A percentile compares a stretch with the other conserved stretches of the same genome.
Evolutionary conservation across 1,140 invertebrate species (phyloP).

Genomic region (Drosophila albomicans): DNA sequence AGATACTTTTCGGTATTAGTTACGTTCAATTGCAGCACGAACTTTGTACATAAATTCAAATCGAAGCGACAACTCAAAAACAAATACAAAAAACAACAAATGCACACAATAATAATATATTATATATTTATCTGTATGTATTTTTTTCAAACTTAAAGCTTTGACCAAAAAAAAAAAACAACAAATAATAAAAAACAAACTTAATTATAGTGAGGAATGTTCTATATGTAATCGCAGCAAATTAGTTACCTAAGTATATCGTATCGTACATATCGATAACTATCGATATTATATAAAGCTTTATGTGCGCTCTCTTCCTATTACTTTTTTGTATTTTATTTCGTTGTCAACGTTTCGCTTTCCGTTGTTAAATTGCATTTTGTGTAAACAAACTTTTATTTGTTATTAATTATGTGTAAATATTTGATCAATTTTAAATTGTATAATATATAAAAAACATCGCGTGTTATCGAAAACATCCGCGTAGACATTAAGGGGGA

Average conservation of each 20-base stretch:
- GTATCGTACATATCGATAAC: slow-evolving; percentile 29
- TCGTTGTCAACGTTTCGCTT: slow-evolving; percentile 43
- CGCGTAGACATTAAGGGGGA: neutral
- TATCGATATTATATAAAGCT: slow-evolving; percentile 20
- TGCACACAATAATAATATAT: slow-evolving; percentile 29
- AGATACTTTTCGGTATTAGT: slow-evolving; percentile 60
- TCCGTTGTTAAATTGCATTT: slow-evolving; percentile 10
- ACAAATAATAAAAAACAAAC: neutral
- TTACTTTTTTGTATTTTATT: slow-evolving; percentile 8
- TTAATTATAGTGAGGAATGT: slow-evolving; percentile 1
- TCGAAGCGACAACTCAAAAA: slow-evolving; percentile 50
- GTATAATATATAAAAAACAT: slow-evolving; percentile 9
- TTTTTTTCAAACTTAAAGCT: slow-evolving; percentile 54
- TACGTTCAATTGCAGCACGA: slow-evolving; percentile 79
- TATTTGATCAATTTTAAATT: slow-evolving; percentile 53
- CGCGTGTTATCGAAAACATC: slow-evolving; percentile 18
- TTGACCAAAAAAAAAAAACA: slow-evolving; percentile 59
- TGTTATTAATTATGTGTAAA: slow-evolving; percentile 53
- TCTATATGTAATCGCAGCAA: slow-evolving; percentile 16
- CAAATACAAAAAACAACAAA: slow-evolving; percentile 11
- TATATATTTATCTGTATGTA: neutral
- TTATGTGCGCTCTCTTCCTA: slow-evolving; percentile 12
- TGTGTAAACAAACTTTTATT: neutral
- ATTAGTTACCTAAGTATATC: slow-evolving; percentile 21
- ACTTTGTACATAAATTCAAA: slow-evolving; percentile 81